Evolutionary conservation across 2,888 invertebrate species (phyloP).

Genomic region (Melolontha melolontha): DNA sequence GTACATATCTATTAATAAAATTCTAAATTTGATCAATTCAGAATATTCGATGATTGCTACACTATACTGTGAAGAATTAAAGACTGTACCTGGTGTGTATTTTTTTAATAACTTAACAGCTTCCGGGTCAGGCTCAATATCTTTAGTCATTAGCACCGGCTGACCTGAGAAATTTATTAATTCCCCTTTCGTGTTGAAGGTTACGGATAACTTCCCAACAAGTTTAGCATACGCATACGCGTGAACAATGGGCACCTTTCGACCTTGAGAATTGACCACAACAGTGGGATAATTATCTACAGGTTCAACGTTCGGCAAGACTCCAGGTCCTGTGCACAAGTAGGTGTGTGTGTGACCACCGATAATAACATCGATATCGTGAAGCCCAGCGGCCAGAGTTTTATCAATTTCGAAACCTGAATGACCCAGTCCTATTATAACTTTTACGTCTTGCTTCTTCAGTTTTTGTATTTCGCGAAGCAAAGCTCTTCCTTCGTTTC

Average conservation of each 20-base stretch:
- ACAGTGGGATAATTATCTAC: conserved; percentile 84
- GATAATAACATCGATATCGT: conserved; percentile 86
- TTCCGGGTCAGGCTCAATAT: too few relatives aligned
- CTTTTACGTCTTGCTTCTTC: conserved; percentile 74
- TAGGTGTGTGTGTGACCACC: conserved; percentile 95
- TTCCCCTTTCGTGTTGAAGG: conserved; percentile 80
- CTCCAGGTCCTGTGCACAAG: conserved; percentile 81
- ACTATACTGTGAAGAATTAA: too few relatives aligned
- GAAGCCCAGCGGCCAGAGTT: conserved; percentile 80
- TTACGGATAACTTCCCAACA: conserved; percentile 78
- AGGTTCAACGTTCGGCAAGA: conserved; percentile 61
- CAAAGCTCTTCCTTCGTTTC: conserved; percentile 21
- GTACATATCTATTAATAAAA: too few relatives aligned
- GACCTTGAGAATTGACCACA: conserved; percentile 77
- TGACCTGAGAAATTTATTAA: conserved; percentile 76
- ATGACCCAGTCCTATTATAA: conserved; percentile 90
- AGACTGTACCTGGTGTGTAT: too few relatives aligned
- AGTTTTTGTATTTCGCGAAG: conserved; percentile 17
- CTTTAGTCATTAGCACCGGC: conserved; percentile 64
- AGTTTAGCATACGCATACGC: conserved; percentile 94
- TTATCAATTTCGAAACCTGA: conserved; percentile 84
- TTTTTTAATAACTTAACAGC: too few relatives aligned
- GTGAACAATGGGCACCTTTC: conserved; percentile 85
- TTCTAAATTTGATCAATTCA: too few relatives aligned
- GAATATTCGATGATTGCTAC: too few relatives aligned